These are phyloP conservation scores for Microvelia longipes DNA, from an alignment of 1,140 invertebrate species.

Conservation along the genomic window DNA sequence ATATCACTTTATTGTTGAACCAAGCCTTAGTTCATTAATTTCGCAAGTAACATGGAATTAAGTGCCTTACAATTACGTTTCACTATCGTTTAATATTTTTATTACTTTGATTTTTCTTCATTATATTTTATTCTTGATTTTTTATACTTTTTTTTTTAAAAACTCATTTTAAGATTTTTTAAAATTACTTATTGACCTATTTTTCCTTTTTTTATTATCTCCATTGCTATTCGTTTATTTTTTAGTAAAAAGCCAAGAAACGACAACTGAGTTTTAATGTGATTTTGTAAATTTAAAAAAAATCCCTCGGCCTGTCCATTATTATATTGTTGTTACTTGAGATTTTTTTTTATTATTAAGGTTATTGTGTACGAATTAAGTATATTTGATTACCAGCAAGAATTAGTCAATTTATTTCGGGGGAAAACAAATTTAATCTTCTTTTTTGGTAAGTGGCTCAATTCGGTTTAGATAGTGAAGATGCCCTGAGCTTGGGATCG, in stretches of 20 bases:
- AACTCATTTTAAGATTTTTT: too few relatives aligned
- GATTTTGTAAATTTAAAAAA: slow-evolving; percentile 12
- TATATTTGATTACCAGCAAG: slow-evolving; percentile 18
- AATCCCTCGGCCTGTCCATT: slow-evolving; percentile 8
- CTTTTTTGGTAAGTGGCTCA: slow-evolving; percentile 10
- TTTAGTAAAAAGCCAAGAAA: neutral
- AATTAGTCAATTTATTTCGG: slow-evolving; percentile 14
- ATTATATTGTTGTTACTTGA: slow-evolving; percentile 19
- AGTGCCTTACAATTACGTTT: slow-evolving; percentile 8
- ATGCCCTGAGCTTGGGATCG: neutral
- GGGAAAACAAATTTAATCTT: slow-evolving; percentile 1
- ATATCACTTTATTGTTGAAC: too few relatives aligned
- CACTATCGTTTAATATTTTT: neutral
- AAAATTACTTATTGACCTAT: neutral
- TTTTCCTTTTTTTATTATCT: slow-evolving; percentile 1
- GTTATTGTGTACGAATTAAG: slow-evolving; percentile 13
- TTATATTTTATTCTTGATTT: too few relatives aligned
- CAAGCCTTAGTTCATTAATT: neutral
- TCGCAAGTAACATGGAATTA: slow-evolving; percentile 6
- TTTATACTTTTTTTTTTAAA: too few relatives aligned
- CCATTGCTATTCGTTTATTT: neutral
- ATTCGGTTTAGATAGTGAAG: slow-evolving; percentile 3
- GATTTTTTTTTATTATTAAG: slow-evolving; percentile 16
- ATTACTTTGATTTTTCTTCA: neutral
- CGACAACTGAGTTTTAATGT: slow-evolving; percentile 4